These are phyloP conservation scores for Phataginus tricuspis DNA, from an alignment of 2,797 vertebrate genomes.

Conservation along the genomic window DNA sequence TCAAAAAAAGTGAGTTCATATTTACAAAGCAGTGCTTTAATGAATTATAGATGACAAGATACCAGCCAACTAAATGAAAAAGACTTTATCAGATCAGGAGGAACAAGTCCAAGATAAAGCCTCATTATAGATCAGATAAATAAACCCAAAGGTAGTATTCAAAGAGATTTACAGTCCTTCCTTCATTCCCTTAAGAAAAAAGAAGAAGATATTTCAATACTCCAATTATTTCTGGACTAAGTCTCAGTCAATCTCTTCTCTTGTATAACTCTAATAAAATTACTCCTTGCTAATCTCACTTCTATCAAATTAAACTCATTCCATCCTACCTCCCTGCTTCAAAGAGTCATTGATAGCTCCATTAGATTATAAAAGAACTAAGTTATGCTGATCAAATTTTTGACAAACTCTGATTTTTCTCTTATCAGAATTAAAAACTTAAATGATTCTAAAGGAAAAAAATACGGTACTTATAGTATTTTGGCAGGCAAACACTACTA, in stretches of 20 bases:
- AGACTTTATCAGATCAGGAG: constrained; percentile 28
- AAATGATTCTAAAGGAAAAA: background rate
- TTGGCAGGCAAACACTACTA: background rate
- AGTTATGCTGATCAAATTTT: background rate
- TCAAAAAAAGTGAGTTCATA: constrained; percentile 53
- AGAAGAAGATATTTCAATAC: background rate
- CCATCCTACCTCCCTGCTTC: background rate
- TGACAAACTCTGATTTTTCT: background rate
- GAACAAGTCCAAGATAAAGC: constrained; percentile 55
- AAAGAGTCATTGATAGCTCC: background rate
- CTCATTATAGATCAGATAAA: background rate
- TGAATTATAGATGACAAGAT: constrained; percentile 76
- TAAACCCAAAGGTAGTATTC: constrained; percentile 10
- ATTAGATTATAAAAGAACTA: background rate
- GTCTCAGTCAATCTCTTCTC: background rate
- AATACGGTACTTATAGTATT: background rate
- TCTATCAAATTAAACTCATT: background rate
- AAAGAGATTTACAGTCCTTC: background rate
- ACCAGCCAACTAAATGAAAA: constrained; percentile 56
- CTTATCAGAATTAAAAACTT: background rate
- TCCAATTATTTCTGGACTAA: constrained; percentile 35
- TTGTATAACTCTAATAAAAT: background rate
- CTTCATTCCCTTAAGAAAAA: background rate
- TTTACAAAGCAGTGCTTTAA: constrained; percentile 73
- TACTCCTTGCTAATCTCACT: background rate